phyloP scores from a whole-genome alignment of 1,140 invertebrate species.

The Zaprionus kolodkinae region DNA sequence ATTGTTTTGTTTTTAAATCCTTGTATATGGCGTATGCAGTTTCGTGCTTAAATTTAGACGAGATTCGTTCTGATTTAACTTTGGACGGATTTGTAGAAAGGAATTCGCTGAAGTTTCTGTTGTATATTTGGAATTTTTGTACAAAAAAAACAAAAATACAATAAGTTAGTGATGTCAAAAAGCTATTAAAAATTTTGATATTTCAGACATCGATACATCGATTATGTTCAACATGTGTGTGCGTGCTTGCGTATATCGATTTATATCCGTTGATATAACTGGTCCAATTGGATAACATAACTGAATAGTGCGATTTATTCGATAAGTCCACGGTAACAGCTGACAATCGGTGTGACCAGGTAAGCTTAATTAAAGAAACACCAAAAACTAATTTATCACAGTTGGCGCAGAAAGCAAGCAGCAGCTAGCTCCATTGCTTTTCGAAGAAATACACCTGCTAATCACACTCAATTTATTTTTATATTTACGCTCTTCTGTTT shows the following conservation, averaged over 20 bases:
- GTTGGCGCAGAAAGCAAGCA: background rate
- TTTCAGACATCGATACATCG: constrained; percentile 41
- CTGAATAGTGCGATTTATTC: background rate
- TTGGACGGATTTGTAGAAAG: constrained; percentile 37
- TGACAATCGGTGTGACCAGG: constrained; percentile 20
- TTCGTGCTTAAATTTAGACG: constrained; percentile 16
- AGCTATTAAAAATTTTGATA: constrained; percentile 36
- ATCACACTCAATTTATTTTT: background rate
- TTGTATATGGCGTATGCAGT: background rate
- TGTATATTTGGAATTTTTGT: constrained; percentile 41
- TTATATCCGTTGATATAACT: constrained; percentile 6
- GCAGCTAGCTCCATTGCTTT: background rate
- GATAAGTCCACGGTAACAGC: constrained; percentile 13
- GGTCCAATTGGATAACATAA: background rate
- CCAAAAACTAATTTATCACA: background rate
- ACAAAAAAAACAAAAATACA: constrained; percentile 41
- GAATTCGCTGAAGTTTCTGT: constrained; percentile 28
- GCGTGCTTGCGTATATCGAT: constrained; percentile 24
- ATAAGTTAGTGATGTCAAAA: constrained; percentile 44
- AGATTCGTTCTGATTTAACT: constrained; percentile 17
- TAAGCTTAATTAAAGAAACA: background rate
- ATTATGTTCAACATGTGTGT: constrained; percentile 16
- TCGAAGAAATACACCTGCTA: background rate
- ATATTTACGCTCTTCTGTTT: background rate
- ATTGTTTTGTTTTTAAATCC: constrained; percentile 6